Percentiles rank a stretch among this genome's conserved stretches.
phyloP scores from a whole-genome alignment of 2,888 invertebrate genomes.

The Habrosyne pyritoides region DNA sequence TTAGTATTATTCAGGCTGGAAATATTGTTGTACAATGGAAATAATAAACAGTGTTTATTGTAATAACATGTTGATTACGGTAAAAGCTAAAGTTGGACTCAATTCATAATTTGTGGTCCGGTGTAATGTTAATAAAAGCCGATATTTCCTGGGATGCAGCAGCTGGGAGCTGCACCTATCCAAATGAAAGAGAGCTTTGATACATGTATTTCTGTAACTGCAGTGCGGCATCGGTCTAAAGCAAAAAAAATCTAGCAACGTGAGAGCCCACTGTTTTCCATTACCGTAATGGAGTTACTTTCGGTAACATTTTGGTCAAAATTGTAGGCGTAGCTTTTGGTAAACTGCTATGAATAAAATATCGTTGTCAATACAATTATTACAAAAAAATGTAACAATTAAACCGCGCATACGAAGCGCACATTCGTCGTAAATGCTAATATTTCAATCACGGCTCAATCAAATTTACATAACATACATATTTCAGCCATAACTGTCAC shows the following conservation, averaged over 20 bases:
- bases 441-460: constrained; percentile 36
- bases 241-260: constrained; percentile 61
- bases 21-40: background rate
- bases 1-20: too few species aligned
- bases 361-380: constrained; percentile 27
- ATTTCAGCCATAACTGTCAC: constrained; percentile 37
- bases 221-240: constrained; percentile 70
- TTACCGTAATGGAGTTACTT: constrained; percentile 76
- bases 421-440: constrained; percentile 27
- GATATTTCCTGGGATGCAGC: constrained; percentile 59
- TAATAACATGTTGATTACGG: constrained; percentile 34
- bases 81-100: constrained; percentile 41
- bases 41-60: constrained; percentile 10
- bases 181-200: constrained; percentile 76
- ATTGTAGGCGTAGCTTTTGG: constrained; percentile 43
- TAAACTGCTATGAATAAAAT: constrained; percentile 29
- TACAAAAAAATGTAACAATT: constrained; percentile 26
- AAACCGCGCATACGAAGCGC: constrained; percentile 11
- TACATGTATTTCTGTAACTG: constrained; percentile 76
- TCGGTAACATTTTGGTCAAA: constrained; percentile 64
- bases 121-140: constrained; percentile 66
- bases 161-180: constrained; percentile 52
- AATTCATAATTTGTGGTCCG: constrained; percentile 58
- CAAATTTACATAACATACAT: constrained; percentile 43
- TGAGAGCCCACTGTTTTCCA: constrained; percentile 75